These are phyloP conservation scores for Liparis tanakae DNA, from an alignment of 2,797 vertebrate species.

Conservation along the genomic window DNA sequence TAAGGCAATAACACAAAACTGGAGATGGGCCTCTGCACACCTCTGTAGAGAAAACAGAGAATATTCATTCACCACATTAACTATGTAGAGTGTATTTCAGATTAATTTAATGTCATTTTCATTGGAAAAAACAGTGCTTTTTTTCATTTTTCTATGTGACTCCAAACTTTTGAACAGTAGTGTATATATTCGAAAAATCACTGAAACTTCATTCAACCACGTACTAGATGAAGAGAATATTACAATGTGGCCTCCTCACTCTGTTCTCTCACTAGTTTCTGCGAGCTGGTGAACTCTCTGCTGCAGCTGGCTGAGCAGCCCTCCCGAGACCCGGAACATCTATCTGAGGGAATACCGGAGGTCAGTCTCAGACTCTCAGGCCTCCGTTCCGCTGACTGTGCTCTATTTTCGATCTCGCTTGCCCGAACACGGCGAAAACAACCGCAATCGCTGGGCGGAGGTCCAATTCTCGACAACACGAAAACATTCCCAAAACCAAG, in stretches of 20 bases:
- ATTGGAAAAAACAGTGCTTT: no score
- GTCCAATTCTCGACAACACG: background rate
- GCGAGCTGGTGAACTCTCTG: slow-evolving; percentile 87
- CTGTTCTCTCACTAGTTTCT: slow-evolving; percentile 84
- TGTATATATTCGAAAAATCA: background rate
- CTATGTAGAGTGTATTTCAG: no score
- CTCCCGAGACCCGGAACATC: slow-evolving; percentile 53
- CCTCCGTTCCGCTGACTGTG: background rate
- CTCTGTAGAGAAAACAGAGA: no score
- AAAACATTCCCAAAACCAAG: background rate
- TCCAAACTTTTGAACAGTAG: no score
- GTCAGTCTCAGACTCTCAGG: slow-evolving; percentile 71
- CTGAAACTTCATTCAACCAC: background rate
- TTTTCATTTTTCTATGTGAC: no score
- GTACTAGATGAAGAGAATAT: background rate
- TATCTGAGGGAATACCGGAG: slow-evolving; percentile 82
- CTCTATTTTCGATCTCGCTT: slow-evolving; percentile 26
- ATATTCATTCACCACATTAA: no score
- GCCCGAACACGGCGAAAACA: slow-evolving; percentile 20
- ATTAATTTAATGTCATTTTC: no score
- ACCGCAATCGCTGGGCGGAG: background rate
- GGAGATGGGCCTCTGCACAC: no score
- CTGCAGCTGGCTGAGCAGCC: slow-evolving; percentile 75
- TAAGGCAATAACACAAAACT: no score
- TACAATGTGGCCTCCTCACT: background rate